Base-by-base conservation (phyloP, 2,888 invertebrate genomes). In the Acanthacorydalis orientalis region DNA sequence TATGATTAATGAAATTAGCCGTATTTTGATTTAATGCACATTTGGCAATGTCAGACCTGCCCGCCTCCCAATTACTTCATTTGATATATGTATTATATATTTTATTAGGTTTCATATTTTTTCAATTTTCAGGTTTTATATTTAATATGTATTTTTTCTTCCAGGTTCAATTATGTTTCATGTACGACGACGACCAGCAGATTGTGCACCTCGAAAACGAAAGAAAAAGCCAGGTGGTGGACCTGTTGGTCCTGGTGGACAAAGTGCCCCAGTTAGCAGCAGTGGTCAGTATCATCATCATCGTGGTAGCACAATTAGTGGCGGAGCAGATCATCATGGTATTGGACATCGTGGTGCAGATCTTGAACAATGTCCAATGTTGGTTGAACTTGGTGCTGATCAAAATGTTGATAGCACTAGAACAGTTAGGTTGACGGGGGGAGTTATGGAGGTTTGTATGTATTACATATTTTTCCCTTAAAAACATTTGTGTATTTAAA, bases 131-230 rank as follows among this genome's bases (percentile, higher is more conserved):
- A 37, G 2, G 12, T 12, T 37, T n/a, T 37, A 7, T 12, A 41
- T 16, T 16, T 31, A 44, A n/a, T 34, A 3, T 47, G 32, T 40
- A 47, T 53, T 51, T 47, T 52, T 59, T 55, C 51, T 64, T 59
- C 45, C 68, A 89, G 93, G 93, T 68, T 91, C 91, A 60, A 87
- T 96, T 63, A 95, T 93, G 86, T 96, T 96, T 68, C 95, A 96
- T 70, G 89, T 96, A 64, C 78, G 92, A 61, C 77, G 91, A 63
- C 78, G 92, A 62, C 90, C 95, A 55, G 85, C 88, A 44, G 93
- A 93, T 65, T 81, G 84, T 64, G 90, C 88, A 53, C 78, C 90
- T 51, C 81, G 91, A 55, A 80, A 90, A 57, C 87, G 92, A 74
- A 92, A 92, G 75, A 82, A 82, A 64, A 76, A 77, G 62, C 71